phyloP scores from a whole-genome alignment of 2,113 vertebrate genomes.

The Upupa epops region DNA sequence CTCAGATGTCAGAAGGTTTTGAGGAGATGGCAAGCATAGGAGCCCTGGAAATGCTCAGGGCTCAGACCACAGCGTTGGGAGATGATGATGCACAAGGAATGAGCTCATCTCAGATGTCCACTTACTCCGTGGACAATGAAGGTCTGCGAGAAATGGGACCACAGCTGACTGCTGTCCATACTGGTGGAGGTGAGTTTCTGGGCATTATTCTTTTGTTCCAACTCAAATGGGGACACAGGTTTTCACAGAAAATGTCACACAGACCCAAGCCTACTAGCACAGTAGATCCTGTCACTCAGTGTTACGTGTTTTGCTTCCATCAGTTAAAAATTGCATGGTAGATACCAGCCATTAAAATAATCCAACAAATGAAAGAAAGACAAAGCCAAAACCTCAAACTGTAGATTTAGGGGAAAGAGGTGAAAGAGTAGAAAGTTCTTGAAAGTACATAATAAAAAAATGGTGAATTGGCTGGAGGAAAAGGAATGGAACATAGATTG shows the following conservation, averaged over 20 bases:
- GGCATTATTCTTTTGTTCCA: not conserved
- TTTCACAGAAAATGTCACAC: not conserved
- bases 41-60: slow-evolving; percentile 83
- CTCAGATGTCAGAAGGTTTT: slow-evolving; percentile 89
- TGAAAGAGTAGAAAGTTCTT: not conserved
- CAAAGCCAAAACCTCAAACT: not conserved
- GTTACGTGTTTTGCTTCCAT: not conserved
- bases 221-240: not conserved
- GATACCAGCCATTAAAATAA: not conserved
- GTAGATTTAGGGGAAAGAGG: not conserved
- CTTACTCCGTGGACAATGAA: slow-evolving; percentile 80
- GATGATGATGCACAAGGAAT: slow-evolving; percentile 72
- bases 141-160: slow-evolving; percentile 76
- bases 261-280: not conserved
- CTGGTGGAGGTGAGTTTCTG: slow-evolving; percentile 77
- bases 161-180: slow-evolving; percentile 71
- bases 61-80: slow-evolving; percentile 69
- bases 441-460: not conserved
- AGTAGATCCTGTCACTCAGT: not conserved
- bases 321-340: not conserved
- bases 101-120: slow-evolving; percentile 1
- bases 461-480: not conserved
- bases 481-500: not conserved
- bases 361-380: not conserved
- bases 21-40: slow-evolving; percentile 88